Evolutionary conservation across 2,797 vertebrate species (phyloP).

Genomic region (Staurois parvus): DNA sequence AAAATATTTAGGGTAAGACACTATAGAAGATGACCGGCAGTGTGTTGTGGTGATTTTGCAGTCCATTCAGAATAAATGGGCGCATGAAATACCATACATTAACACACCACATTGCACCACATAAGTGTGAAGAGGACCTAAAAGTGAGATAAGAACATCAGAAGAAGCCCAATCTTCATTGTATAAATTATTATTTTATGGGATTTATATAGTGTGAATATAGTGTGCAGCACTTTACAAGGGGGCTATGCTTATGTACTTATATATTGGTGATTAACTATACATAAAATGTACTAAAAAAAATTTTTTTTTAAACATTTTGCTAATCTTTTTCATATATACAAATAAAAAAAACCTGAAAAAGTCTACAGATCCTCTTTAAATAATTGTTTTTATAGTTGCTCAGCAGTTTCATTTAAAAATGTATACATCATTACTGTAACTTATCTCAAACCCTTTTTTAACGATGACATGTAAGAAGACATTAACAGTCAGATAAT

Average conservation of each 20-base stretch:
- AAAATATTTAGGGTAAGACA: too few species aligned
- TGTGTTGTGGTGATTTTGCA: too few species aligned
- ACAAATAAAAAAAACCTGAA: not conserved
- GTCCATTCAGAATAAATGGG: too few species aligned
- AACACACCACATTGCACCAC: too few species aligned
- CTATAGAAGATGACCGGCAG: too few species aligned
- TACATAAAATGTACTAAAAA: too few species aligned
- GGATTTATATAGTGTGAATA: too few species aligned
- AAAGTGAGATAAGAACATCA: not conserved
- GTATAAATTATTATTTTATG: not conserved
- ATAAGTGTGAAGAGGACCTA: too few species aligned
- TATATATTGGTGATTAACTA: too few species aligned
- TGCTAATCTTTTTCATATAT: not conserved
- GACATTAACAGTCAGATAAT: constrained; percentile 27
- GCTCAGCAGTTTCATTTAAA: constrained; percentile 3
- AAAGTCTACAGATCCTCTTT: not conserved
- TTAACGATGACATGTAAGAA: constrained; percentile 24
- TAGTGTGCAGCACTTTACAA: too few species aligned
- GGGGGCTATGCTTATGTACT: too few species aligned
- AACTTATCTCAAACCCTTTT: constrained; percentile 9
- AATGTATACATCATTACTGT: constrained; percentile 14
- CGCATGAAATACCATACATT: too few species aligned
- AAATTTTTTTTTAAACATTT: not conserved
- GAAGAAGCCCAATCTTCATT: not conserved
- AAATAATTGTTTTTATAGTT: not conserved